Conservation (phyloP, 2,797 vertebrate species). For the Tragopan temminckii region DNA sequence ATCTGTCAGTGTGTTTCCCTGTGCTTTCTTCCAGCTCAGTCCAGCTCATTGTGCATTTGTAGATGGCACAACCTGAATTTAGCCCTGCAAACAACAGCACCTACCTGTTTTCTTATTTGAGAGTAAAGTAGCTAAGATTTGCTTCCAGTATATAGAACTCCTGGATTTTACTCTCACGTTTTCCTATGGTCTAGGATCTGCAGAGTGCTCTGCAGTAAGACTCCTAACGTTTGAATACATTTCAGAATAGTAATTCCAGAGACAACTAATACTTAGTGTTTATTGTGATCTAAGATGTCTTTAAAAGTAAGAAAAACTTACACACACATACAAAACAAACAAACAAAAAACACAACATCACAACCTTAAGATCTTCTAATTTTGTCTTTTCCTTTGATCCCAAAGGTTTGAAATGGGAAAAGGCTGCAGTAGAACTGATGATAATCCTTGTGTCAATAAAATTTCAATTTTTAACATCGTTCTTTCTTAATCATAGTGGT, state of each 20-base stretch:
- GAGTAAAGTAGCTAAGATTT: not conserved
- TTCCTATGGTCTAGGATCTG: not conserved
- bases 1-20: not conserved
- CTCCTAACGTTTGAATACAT: not conserved
- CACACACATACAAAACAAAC: too few species aligned
- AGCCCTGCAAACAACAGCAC: not conserved
- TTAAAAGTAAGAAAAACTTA: not conserved
- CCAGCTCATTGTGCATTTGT: not conserved
- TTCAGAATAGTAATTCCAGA: not conserved
- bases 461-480: not conserved
- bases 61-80: not conserved
- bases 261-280: not conserved
- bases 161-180: accelerated
- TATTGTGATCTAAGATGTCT: not conserved
- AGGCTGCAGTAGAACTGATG: not conserved
- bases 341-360: not conserved
- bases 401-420: not conserved
- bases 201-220: not conserved
- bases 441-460: not conserved
- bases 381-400: not conserved
- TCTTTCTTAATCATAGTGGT: not conserved
- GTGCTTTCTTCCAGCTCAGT: not conserved
- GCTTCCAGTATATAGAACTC: not conserved
- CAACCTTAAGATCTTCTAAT: not conserved
- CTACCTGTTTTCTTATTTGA: not conserved